Conservation (phyloP, 1,140 invertebrate genomes). For the Sipha flava region DNA sequence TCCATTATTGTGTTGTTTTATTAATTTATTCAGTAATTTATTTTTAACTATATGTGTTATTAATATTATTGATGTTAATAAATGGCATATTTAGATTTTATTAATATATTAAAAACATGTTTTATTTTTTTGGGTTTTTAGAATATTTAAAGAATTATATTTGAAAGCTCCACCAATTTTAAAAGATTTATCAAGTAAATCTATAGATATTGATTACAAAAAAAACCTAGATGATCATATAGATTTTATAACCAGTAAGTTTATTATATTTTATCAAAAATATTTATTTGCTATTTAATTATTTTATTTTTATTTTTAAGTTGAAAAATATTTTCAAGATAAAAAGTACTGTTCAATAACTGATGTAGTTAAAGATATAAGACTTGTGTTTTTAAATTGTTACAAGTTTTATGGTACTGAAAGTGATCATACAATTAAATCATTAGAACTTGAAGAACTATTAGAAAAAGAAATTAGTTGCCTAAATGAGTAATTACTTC, state of each 20-base stretch:
- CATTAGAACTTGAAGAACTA: constrained; percentile 46
- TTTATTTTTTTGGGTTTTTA: neutral
- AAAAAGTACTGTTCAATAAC: constrained; percentile 45
- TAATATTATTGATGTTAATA: too few relatives aligned
- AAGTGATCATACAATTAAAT: constrained; percentile 47
- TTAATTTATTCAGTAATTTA: too few relatives aligned
- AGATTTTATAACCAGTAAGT: constrained; percentile 22
- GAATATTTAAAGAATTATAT: constrained; percentile 13
- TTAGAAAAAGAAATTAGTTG: constrained; percentile 48
- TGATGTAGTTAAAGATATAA: constrained; percentile 47
- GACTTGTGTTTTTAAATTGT: constrained; percentile 49
- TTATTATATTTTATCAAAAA: neutral
- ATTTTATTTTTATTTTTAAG: constrained; percentile 40
- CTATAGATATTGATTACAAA: constrained; percentile 11
- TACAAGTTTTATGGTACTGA: constrained; percentile 48
- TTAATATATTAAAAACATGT: neutral
- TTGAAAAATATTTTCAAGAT: constrained; percentile 45
- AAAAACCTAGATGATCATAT: neutral
- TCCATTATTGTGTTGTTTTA: too few relatives aligned
- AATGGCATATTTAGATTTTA: too few relatives aligned
- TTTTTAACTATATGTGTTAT: too few relatives aligned
- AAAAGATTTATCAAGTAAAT: neutral
- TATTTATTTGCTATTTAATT: neutral
- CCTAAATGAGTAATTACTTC: constrained; percentile 43
- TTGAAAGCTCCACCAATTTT: neutral